Evolutionary conservation across 2,888 invertebrate genomes (phyloP).

Genomic region (Leucophora obtusa): DNA sequence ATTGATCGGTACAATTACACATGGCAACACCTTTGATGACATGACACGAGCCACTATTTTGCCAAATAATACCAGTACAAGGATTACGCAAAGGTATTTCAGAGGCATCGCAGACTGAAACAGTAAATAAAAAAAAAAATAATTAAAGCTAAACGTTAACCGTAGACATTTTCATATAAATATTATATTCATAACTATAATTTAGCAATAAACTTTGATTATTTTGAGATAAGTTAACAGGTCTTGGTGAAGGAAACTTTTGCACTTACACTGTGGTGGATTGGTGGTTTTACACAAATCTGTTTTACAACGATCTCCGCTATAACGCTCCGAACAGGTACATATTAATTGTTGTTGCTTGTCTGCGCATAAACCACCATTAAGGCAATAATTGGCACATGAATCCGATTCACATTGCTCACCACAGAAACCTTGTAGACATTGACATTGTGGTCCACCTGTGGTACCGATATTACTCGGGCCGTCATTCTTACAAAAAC

Average conservation of each 20-base stretch:
- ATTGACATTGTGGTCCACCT: constrained; percentile 76
- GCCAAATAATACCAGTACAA: constrained; percentile 79
- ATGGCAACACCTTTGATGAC: constrained; percentile 78
- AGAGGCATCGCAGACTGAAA: constrained; percentile 72
- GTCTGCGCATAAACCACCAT: constrained; percentile 79
- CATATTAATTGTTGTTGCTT: constrained; percentile 72
- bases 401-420: constrained; percentile 81
- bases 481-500: constrained; percentile 81
- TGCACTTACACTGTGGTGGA: constrained; percentile 74
- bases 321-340: constrained; percentile 74
- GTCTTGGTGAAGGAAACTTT: neutral
- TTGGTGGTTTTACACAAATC: constrained; percentile 79
- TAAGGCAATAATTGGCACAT: constrained; percentile 80
- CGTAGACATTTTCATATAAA: too few relatives aligned
- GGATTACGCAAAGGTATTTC: constrained; percentile 74
- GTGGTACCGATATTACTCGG: constrained; percentile 74
- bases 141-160: too few relatives aligned
- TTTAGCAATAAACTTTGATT: too few relatives aligned
- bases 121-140: too few relatives aligned
- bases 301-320: constrained; percentile 80
- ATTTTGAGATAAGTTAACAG: too few relatives aligned
- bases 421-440: constrained; percentile 74
- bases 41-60: constrained; percentile 81
- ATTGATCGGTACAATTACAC: constrained; percentile 81
- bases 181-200: too few relatives aligned